These are phyloP conservation scores for Eupithecia inturbata DNA, from an alignment of 2,888 invertebrate genomes.

Conservation along the genomic window DNA sequence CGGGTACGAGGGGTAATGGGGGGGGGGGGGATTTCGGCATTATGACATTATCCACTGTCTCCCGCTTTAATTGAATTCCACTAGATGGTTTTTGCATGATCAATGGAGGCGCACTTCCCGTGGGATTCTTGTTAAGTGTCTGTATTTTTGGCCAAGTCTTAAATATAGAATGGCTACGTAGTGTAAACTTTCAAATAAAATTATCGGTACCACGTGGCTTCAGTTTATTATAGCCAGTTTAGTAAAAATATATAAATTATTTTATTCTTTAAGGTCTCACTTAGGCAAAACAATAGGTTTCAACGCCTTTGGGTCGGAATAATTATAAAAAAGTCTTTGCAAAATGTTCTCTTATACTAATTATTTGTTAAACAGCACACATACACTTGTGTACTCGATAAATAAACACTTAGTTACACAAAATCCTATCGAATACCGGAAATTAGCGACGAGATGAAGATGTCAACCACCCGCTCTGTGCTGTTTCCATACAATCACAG, in stretches of 20 bases:
- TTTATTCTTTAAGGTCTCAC: no score
- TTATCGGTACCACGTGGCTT: no score
- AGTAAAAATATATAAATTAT: no score
- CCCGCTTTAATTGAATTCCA: conserved; percentile 30
- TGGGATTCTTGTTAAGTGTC: neutral
- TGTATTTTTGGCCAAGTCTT: neutral
- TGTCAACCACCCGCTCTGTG: neutral
- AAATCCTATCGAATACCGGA: conserved; percentile 4
- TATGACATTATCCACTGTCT: conserved; percentile 34
- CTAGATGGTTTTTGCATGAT: conserved; percentile 20
- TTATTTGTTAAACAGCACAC: no score
- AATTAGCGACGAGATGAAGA: conserved; percentile 14
- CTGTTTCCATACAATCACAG: neutral
- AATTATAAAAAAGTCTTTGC: no score
- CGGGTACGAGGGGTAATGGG: conserved; percentile 1
- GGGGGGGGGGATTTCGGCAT: conserved; percentile 22
- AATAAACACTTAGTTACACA: neutral
- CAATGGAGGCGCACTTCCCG: neutral
- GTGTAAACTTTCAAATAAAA: no score
- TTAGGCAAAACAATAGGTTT: no score
- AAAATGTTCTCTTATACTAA: no score
- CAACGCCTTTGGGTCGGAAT: no score
- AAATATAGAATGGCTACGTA: no score
- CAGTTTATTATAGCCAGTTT: no score
- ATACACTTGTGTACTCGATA: neutral